These are phyloP conservation scores for Nycticebus coucang DNA, from an alignment of 2,113 vertebrate genomes.

Conservation along the genomic window DNA sequence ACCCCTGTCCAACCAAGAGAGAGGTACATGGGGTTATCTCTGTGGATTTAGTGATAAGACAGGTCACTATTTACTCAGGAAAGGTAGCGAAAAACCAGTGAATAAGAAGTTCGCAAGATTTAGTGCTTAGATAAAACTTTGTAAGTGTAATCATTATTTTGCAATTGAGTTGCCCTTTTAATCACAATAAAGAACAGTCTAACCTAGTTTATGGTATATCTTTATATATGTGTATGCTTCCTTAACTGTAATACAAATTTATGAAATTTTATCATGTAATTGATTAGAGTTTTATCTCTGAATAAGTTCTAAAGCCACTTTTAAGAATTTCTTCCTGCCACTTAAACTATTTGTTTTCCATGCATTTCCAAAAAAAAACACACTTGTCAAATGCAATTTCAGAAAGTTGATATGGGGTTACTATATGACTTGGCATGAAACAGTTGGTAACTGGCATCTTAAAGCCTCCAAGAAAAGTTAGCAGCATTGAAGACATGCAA, in stretches of 20 bases:
- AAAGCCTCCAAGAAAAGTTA: constrained; percentile 62
- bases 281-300: neutral
- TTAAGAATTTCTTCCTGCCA: constrained; percentile 34
- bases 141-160: constrained; percentile 1
- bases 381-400: constrained; percentile 22
- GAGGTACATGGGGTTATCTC: neutral
- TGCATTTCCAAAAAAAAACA: constrained; percentile 31
- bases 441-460: constrained; percentile 46
- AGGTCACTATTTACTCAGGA: neutral
- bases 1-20: neutral
- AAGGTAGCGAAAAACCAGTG: neutral
- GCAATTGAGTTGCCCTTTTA: neutral
- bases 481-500: constrained; percentile 72
- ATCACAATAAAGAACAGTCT: constrained; percentile 1
- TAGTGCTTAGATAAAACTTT: neutral
- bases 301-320: constrained; percentile 1
- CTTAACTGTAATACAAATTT: constrained; percentile 21
- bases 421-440: neutral
- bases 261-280: neutral
- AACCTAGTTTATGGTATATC: neutral
- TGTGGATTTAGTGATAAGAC: neutral
- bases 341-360: neutral
- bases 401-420: neutral
- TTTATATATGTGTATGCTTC: neutral
- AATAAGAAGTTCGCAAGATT: constrained; percentile 36